Conservation (phyloP, 2,113 vertebrate genomes). For the Ammodytes marinus region DNA sequence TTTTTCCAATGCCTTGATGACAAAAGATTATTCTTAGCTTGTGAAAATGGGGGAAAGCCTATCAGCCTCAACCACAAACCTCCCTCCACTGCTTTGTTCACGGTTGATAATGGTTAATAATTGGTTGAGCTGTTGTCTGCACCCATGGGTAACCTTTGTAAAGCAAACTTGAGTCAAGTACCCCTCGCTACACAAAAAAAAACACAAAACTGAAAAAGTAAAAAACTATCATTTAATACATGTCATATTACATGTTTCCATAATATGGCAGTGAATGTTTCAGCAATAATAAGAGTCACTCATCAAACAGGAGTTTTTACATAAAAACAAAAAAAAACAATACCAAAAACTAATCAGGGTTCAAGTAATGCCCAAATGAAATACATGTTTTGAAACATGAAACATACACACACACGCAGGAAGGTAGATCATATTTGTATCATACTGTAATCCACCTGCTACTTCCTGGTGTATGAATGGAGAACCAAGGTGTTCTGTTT, state of each 20-base stretch:
- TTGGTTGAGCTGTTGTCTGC: neutral
- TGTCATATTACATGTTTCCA: constrained; percentile 92
- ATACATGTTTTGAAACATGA: constrained; percentile 65
- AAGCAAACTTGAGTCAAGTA: neutral
- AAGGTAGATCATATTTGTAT: constrained; percentile 58
- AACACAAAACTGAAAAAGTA: constrained; percentile 91
- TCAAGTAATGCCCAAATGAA: constrained; percentile 87
- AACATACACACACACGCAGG: constrained; percentile 53
- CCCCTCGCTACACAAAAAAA: constrained; percentile 43
- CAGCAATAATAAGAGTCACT: constrained; percentile 87
- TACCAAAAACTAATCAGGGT: constrained; percentile 83
- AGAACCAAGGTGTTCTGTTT: constrained; percentile 59
- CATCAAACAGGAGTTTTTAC: constrained; percentile 88
- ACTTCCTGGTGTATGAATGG: constrained; percentile 62
- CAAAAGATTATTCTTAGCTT: neutral
- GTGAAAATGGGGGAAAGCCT: neutral
- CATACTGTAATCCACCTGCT: constrained; percentile 58
- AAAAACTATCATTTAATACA: constrained; percentile 99
- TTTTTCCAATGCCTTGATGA: too few relatives aligned
- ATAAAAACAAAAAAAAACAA: constrained; percentile 77
- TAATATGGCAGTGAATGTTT: constrained; percentile 94
- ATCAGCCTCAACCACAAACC: neutral
- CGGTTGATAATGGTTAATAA: too few relatives aligned
- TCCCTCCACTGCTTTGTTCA: neutral
- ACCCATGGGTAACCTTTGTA: neutral